These are phyloP conservation scores for Corvus cornix DNA, from an alignment of 2,113 vertebrate genomes.

Conservation along the genomic window DNA sequence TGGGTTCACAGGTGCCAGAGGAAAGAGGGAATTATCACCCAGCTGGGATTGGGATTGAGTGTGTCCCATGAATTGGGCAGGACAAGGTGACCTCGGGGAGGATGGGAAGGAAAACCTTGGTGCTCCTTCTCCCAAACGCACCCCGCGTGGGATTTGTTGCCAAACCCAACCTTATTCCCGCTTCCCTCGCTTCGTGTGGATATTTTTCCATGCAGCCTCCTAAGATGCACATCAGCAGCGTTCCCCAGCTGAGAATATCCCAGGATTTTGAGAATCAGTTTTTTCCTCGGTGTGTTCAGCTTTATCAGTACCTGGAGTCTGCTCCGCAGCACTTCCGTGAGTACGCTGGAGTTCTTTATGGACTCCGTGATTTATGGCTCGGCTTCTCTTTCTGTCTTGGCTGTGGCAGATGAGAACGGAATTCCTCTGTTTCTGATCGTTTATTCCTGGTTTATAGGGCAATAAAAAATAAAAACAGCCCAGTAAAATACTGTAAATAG, in stretches of 20 bases:
- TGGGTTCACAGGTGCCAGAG: background rate
- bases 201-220: background rate
- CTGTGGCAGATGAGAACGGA: slow-evolving; percentile 37
- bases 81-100: background rate
- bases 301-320: slow-evolving; percentile 24
- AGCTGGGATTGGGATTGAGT: background rate
- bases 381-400: slow-evolving; percentile 27
- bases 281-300: background rate
- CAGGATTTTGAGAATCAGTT: background rate
- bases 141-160: background rate
- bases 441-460: slow-evolving; percentile 45
- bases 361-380: slow-evolving; percentile 16
- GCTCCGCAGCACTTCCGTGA: background rate
- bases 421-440: slow-evolving; percentile 61
- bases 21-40: background rate
- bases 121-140: background rate
- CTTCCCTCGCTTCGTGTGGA: background rate
- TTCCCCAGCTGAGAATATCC: background rate
- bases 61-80: background rate
- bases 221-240: background rate
- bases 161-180: background rate
- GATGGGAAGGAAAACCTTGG: background rate
- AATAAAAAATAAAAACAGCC: slow-evolving; percentile 48
- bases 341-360: background rate
- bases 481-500: slow-evolving; percentile 25